Evolutionary conservation across 1,140 invertebrate genomes (phyloP), one percentile per base, ranked within the genome.

Genomic region (Scaptodrosophila lebanonensis): DNA sequence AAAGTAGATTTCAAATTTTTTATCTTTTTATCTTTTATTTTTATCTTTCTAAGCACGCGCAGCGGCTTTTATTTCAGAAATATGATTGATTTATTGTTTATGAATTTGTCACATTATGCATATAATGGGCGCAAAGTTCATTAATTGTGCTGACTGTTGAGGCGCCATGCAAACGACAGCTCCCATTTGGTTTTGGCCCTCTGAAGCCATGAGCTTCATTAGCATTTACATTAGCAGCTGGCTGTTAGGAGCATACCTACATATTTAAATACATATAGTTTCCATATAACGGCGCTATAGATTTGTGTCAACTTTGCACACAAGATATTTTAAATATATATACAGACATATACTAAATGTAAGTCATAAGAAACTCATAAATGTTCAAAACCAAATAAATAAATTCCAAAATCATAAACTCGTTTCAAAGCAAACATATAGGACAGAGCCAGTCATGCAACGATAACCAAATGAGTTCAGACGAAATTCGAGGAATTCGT

Each of bases 401-500:
- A 12, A 27, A 12, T 66, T 57, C 29, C 29, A 63, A 64, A 50
- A 58, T 35, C 64, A 67, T 64, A 64, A 77, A 77, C 67, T 29
- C 35, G 71, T 76, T 76, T 51, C 32, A 47, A 36, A 40, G 25
- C 32, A 44, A 43, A 32, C n/a, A n/a, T n/a, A n/a, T n/a, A n/a
- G n/a, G n/a, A n/a, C n/a, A n/a, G n/a, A n/a, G n/a, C n/a, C n/a
- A n/a, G n/a, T n/a, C n/a, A n/a, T n/a, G n/a, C n/a, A n/a, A n/a
- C n/a, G n/a, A 15, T 40, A 39, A n/a, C n/a, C 48, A 71, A 71
- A 71, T 71, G 61, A 56, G 67, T 66, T 63, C 52, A 59, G 30
- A 54, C 35, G 44, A 64, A 59, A 76, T 76, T 79, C 72, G 35
- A 48, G 51, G 73, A 77, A 77, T 77, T 79, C 48, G 50, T 22